Conservation (phyloP, 1,140 invertebrate species). For the Episyrphus balteatus region DNA sequence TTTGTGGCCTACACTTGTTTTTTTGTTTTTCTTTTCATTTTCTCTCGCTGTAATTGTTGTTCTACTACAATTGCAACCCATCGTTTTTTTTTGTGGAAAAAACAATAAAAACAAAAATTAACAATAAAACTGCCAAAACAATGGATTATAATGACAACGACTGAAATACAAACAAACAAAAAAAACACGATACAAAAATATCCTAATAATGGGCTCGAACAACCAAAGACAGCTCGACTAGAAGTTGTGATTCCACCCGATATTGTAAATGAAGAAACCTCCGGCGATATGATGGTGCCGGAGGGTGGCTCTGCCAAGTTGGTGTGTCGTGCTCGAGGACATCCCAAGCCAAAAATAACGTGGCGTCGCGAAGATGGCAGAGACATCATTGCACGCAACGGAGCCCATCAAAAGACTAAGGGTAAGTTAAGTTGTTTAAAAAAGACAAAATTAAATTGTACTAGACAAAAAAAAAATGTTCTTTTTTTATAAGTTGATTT, state of each 20-base stretch:
- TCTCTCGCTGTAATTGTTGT: no score
- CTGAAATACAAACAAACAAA: not conserved
- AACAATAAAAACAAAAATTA: no score
- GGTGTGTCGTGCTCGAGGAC: constrained; percentile 73
- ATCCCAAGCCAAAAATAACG: constrained; percentile 69
- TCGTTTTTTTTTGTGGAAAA: no score
- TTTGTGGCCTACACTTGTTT: no score
- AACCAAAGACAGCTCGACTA: constrained; percentile 59
- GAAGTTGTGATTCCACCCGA: constrained; percentile 86
- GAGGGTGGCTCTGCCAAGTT: constrained; percentile 82
- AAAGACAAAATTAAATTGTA: no score
- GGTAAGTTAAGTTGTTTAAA: constrained; percentile 35
- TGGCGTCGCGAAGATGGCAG: constrained; percentile 81
- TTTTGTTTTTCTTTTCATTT: no score
- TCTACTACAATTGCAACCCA: no score
- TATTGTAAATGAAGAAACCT: constrained; percentile 77
- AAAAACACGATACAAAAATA: not conserved
- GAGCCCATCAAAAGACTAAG: constrained; percentile 56
- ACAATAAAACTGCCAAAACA: no score
- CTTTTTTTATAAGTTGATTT: no score
- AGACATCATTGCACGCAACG: constrained; percentile 63
- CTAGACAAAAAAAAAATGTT: no score
- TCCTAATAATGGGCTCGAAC: no score
- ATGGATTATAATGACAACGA: no score
- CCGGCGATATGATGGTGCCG: constrained; percentile 80